Evolutionary conservation across 1,140 invertebrate species (phyloP).

Genomic region (Aleiodes sp.): DNA sequence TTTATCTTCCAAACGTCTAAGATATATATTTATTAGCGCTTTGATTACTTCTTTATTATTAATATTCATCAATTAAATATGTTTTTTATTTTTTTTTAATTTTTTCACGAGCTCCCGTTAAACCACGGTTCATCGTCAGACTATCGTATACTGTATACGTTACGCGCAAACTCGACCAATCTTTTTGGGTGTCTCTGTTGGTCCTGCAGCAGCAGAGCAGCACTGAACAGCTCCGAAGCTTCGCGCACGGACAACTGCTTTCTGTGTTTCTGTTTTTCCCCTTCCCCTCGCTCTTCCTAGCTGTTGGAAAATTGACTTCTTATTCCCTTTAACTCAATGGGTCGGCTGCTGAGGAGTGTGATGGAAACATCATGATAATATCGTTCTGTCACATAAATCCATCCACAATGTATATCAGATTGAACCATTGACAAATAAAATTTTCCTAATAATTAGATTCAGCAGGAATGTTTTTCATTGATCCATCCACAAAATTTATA

Average conservation of each 20-base stretch:
- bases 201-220: constrained; percentile 20
- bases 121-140: neutral
- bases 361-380: no score
- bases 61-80: neutral
- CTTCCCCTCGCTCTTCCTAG: neutral
- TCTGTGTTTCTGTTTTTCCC: neutral
- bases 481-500: no score
- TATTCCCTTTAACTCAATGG: neutral
- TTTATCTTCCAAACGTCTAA: no score
- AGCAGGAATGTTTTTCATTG: no score
- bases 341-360: no score
- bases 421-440: no score
- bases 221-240: constrained; percentile 22
- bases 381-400: no score
- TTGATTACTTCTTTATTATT: no score
- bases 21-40: no score
- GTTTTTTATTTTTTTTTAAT: neutral
- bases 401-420: no score
- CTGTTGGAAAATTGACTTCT: neutral
- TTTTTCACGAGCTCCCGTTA: neutral
- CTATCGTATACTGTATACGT: neutral
- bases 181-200: constrained; percentile 9
- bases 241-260: constrained; percentile 40
- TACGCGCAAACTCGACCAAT: constrained; percentile 17
- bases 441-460: no score